A percentile compares a stretch with the other conserved stretches of the same genome.
These are phyloP conservation scores for Morpho deidamia DNA, from an alignment of 2,888 invertebrate species.

Conservation along the genomic window DNA sequence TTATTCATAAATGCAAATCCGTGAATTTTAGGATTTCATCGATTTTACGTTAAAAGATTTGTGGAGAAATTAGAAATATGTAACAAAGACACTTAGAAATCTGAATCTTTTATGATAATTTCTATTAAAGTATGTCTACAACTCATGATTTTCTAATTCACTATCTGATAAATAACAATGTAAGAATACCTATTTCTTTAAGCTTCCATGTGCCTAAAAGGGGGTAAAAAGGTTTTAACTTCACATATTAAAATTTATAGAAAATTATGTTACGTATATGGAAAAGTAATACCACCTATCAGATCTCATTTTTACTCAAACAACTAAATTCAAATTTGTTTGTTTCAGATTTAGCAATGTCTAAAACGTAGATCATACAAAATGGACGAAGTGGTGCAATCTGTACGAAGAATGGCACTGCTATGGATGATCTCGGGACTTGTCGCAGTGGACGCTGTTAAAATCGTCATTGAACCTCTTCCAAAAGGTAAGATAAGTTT, in stretches of 20 bases:
- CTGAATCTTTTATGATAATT: too few species aligned
- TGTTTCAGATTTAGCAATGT: slow-evolving; percentile 50
- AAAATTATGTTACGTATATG: too few species aligned
- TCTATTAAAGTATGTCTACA: too few species aligned
- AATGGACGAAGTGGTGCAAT: slow-evolving; percentile 49
- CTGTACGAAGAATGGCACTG: slow-evolving; percentile 44
- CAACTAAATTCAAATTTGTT: slow-evolving; percentile 4
- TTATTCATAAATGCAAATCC: slow-evolving; percentile 75
- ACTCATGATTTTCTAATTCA: too few species aligned
- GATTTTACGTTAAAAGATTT: slow-evolving; percentile 58
- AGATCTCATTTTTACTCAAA: too few species aligned
- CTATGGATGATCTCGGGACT: slow-evolving; percentile 56
- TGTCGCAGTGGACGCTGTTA: slow-evolving; percentile 57
- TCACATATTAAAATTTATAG: too few species aligned
- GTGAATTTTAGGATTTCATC: slow-evolving; percentile 62
- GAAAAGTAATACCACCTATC: too few species aligned
- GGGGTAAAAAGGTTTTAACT: too few species aligned
- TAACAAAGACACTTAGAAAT: too few species aligned
- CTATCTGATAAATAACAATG: too few species aligned
- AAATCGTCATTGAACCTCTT: slow-evolving; percentile 71
- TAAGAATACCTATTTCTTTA: too few species aligned
- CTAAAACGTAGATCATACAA: slow-evolving; percentile 39
- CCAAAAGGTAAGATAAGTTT: slow-evolving; percentile 62
- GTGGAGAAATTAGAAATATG: slow-evolving; percentile 2
- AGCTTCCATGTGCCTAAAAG: too few species aligned